A percentile compares a stretch with the other conserved stretches of the same genome.
Conservation (phyloP, 1,140 invertebrate genomes). For the Nasonia longicornis region DNA sequence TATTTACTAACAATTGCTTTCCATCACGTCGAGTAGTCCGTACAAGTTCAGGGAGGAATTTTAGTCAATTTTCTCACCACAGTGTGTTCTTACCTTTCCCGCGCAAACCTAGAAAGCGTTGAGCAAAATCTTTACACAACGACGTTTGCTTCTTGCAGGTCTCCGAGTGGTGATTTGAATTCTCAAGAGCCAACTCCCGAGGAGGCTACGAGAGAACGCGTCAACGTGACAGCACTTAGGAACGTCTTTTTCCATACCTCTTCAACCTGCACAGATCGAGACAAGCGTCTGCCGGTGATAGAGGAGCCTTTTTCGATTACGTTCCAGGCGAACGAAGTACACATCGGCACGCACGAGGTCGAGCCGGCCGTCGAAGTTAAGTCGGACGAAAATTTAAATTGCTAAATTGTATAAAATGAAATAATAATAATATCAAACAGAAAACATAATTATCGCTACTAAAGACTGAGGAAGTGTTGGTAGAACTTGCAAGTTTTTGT, state of each 20-base stretch:
- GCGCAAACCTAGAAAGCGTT: neutral
- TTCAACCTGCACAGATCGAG: conserved; percentile 54
- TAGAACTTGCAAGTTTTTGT: conserved; percentile 21
- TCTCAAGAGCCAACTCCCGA: conserved; percentile 51
- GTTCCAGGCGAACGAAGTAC: conserved; percentile 40
- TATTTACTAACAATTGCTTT: conserved; percentile 6
- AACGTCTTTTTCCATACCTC: conserved; percentile 64
- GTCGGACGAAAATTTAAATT: conserved; percentile 49
- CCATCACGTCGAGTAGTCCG: neutral
- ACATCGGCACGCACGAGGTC: conserved; percentile 37
- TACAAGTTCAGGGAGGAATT: conserved; percentile 38
- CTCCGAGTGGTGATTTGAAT: conserved; percentile 53
- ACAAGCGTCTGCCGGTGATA: conserved; percentile 64
- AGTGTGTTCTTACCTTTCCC: neutral
- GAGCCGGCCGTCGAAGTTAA: conserved; percentile 52
- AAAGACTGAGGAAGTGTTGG: conserved; percentile 41
- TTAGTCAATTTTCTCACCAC: conserved; percentile 43
- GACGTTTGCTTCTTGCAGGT: conserved; percentile 48
- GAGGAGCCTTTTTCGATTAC: conserved; percentile 57
- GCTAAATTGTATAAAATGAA: conserved; percentile 46
- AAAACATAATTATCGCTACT: conserved; percentile 32
- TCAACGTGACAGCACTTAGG: conserved; percentile 60
- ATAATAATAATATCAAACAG: conserved; percentile 20
- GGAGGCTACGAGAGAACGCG: conserved; percentile 54
- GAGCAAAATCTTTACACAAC: neutral